phyloP scores from a whole-genome alignment of 2,888 invertebrate species.

The Leptopilina syphax region DNA sequence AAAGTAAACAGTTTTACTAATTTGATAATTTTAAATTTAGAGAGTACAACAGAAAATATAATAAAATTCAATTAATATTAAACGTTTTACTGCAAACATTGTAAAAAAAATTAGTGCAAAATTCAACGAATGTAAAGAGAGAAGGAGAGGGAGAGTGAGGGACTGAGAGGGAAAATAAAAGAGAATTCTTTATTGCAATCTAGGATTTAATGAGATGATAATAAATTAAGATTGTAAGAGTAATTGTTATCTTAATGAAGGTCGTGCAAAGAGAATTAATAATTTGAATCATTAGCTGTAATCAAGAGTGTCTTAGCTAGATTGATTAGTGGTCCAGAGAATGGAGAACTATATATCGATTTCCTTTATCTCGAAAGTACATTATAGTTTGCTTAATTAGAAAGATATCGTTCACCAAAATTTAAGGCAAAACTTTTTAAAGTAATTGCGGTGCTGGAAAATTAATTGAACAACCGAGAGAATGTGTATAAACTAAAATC shows the following conservation, averaged over 20 bases:
- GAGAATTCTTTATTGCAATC: neutral
- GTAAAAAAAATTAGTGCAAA: too few species aligned
- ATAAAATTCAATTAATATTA: too few species aligned
- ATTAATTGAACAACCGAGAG: conserved; percentile 5
- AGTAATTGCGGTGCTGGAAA: neutral
- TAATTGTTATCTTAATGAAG: conserved; percentile 15
- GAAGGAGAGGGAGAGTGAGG: too few species aligned
- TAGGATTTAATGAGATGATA: neutral
- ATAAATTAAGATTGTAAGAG: neutral
- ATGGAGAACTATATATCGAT: conserved; percentile 19
- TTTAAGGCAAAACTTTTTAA: neutral
- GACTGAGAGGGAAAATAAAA: too few species aligned
- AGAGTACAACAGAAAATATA: too few species aligned
- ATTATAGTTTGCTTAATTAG: conserved; percentile 9
- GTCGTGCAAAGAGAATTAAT: conserved; percentile 33
- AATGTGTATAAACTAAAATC: neutral
- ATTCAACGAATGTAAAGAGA: too few species aligned
- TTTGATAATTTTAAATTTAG: too few species aligned
- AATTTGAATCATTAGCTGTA: conserved; percentile 22
- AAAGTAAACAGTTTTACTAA: too few species aligned
- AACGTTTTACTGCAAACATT: too few species aligned
- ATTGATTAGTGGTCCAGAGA: conserved; percentile 15
- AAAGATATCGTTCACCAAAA: conserved; percentile 18
- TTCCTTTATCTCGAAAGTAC: conserved; percentile 11
- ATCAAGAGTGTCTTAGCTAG: conserved; percentile 21